Conservation (phyloP, 2,888 invertebrate species). For the Stenotaenia linearis region DNA sequence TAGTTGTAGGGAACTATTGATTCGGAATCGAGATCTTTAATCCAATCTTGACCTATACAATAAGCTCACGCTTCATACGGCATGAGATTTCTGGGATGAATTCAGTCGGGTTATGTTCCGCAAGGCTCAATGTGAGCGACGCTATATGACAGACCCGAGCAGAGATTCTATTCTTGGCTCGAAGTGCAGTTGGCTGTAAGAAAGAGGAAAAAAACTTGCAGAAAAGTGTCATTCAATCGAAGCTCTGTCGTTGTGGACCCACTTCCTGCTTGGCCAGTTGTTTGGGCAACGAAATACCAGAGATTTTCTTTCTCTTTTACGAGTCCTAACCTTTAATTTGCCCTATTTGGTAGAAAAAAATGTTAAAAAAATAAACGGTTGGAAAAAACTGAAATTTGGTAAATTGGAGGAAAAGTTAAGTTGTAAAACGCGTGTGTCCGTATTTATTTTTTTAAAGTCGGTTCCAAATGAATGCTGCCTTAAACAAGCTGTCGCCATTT, state of each 20-base stretch:
- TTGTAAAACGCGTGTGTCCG: neutral
- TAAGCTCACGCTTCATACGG: neutral
- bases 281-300: neutral
- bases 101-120: neutral
- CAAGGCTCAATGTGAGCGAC: neutral
- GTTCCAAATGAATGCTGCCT: neutral
- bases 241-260: neutral
- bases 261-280: neutral
- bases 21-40: neutral
- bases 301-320: neutral
- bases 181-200: conserved; percentile 3
- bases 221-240: neutral
- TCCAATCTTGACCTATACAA: neutral
- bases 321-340: neutral
- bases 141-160: neutral
- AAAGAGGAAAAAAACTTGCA: neutral
- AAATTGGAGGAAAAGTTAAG: too few relatives aligned
- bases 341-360: neutral
- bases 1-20: neutral
- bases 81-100: neutral
- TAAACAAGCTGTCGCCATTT: neutral
- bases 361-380: too few relatives aligned
- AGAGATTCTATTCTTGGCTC: conserved; percentile 3
- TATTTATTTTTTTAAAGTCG: neutral
- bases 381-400: too few relatives aligned